Evolutionary conservation across 2,797 vertebrate species (phyloP).

Genomic region (Salmo trutta): DNA sequence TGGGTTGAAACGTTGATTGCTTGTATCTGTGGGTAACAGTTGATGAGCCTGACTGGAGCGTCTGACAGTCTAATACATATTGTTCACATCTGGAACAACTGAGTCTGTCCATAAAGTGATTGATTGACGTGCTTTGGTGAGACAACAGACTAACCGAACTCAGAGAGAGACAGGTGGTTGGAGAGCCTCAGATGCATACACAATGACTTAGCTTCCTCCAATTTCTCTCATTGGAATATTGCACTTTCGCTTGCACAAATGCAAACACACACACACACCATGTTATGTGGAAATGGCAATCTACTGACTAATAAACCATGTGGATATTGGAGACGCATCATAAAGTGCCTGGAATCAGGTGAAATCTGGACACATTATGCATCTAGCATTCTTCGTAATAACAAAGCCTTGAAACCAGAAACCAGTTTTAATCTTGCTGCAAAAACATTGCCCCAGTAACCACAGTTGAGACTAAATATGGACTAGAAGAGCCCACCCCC

Average conservation of each 20-base stretch:
- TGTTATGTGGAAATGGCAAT: not conserved
- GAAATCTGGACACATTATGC: no score
- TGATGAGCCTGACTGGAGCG: not conserved
- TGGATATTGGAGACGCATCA: not conserved
- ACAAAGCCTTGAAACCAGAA: no score
- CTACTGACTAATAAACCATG: not conserved
- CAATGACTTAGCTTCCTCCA: not conserved
- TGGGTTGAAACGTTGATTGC: conserved; percentile 20
- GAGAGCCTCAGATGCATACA: conserved; percentile 1
- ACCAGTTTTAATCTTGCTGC: not conserved
- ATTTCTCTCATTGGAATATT: not conserved
- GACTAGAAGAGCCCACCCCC: not conserved
- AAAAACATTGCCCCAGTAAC: not conserved
- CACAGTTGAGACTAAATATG: no score
- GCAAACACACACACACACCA: not conserved
- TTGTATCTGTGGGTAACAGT: conserved; percentile 3
- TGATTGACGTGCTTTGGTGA: not conserved
- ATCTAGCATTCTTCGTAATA: no score
- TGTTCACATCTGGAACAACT: not conserved
- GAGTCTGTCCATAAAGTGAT: conserved; percentile 1
- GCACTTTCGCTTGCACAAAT: not conserved
- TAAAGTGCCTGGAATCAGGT: no score
- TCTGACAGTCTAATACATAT: not conserved
- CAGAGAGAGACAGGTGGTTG: not conserved
- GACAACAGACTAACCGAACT: not conserved